A percentile compares a stretch with the other conserved stretches of the same genome.
Conservation (phyloP, 1,140 invertebrate species). For the Scaptomyza graminum region DNA sequence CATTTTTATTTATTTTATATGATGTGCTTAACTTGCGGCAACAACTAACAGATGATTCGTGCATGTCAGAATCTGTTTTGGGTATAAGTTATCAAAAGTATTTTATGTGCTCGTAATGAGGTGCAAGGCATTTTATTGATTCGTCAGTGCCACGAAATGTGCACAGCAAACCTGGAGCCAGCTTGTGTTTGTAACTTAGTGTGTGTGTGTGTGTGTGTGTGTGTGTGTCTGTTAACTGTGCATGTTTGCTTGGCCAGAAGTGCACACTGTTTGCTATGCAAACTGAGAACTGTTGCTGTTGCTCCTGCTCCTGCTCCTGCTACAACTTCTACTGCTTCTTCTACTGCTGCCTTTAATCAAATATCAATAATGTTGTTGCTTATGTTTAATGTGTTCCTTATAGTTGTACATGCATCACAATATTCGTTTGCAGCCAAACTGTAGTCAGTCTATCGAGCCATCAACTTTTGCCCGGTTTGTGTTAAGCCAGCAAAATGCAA, state of each 20-base stretch:
- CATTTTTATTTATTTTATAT: too few species aligned
- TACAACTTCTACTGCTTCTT: conserved; percentile 12
- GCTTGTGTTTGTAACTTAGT: neutral
- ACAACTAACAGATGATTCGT: neutral
- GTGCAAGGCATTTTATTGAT: conserved; percentile 45
- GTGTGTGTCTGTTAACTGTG: conserved; percentile 20
- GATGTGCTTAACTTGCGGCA: too few species aligned
- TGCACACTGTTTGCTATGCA: conserved; percentile 43
- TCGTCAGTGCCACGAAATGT: conserved; percentile 57
- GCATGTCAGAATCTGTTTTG: neutral
- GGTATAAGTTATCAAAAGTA: neutral
- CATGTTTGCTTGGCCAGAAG: conserved; percentile 39
- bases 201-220: conserved; percentile 7
- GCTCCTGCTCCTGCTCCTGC: conserved; percentile 8
- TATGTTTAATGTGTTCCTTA: conserved; percentile 46
- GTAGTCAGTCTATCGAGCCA: conserved; percentile 11
- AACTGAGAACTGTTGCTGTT: conserved; percentile 35
- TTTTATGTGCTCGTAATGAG: conserved; percentile 35
- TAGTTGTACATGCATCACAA: neutral
- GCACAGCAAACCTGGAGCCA: conserved; percentile 1
- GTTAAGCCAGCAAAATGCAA: conserved; percentile 34
- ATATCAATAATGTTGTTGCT: conserved; percentile 50
- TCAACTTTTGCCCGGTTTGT: conserved; percentile 33
- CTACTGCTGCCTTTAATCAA: conserved; percentile 42
- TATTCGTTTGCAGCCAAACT: conserved; percentile 2